Base-by-base conservation (phyloP, 2,888 invertebrate species). In the Zaprionus obscuricornis region DNA sequence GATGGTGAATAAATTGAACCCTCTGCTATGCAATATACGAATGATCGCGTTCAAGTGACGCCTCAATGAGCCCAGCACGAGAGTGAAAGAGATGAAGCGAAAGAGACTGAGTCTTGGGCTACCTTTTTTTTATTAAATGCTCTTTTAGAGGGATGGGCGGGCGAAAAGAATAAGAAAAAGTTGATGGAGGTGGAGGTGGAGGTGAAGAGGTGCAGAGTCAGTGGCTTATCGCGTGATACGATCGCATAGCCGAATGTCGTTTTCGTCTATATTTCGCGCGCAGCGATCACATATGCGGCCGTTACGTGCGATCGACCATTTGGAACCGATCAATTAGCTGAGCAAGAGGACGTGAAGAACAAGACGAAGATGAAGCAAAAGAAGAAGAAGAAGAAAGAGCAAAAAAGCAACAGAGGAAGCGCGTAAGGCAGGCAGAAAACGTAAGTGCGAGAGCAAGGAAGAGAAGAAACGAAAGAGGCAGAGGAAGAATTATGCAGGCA, bases 271-370 rank as follows among this genome's bases (percentile, higher is more conserved):
- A 71, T 65, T 67, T 71, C 67, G 69, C 64, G 74, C 52, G 60
- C 59, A 45, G 40, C 37, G 58, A 57, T 60, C 57, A 47, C 74
- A 67, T 49, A 64, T 70, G 66, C 42, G 58, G 62, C 77, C 75
- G 87, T 74, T 87, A 75, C 87, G 81, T 78, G 72, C 88, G 87
- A 87, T 88, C 86, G 87, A 73, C 88, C 89, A 89, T 87, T 88
- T 88, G 90, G 89, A 89, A 89, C 89, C 90, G 89, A 90, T 89
- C 90, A 89, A 90, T 89, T 89, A 89, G 88, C 76, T 74, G 76
- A 74, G 84, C 82, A 79, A 55, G 69, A 68, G 43, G 40, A 40
- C 22, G 27, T 24, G 24, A 22, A 18, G 27, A 33, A 40, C 31
- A 50, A 33, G 40, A n/a, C 18, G 20, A 13, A 20, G 16, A 34